Base-by-base conservation (phyloP, 2,797 vertebrate genomes). In the Kryptopterus vitreolus region DNA sequence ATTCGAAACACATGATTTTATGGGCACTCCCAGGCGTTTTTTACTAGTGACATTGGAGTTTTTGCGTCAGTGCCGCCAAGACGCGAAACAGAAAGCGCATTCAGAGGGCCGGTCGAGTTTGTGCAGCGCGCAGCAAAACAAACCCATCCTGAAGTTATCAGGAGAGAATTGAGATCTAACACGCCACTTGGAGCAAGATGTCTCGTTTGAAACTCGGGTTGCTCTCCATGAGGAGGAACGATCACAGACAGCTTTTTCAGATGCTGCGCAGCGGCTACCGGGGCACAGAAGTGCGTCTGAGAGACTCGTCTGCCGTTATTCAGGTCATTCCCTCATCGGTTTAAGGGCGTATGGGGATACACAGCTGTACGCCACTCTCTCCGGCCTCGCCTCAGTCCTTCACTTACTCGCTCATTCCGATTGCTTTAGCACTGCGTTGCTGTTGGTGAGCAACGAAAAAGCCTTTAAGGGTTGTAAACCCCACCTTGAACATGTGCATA, bases 1-100 rank as follows among this genome's bases (percentile, higher is more conserved):
- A 77, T 81, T 84, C 75, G 80, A 82, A 87, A 79, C 82, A 85
- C 26, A 85, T 85, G 82, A 83, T 77, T 57, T 81, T 81, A 78
- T 38, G 66, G 71, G 38, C 59, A 77, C 82, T 81, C 66, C 79
- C 79, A 77, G 35, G 71, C 63, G 43, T 73, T 78, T 31, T 73
- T 78, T 31, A 11, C 68, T 13, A 31, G 13, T 79, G 70, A 76
- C 62, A 79, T 33, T 38, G 10, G 62, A 79, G 65, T 78, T 82
- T n/a, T 78, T 80, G 46, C 73, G 59, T 82, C 77, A 75, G 26
- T 33, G 9, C 31, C 33, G 61, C 70, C 70, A 84, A 78, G 65
- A 78, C 69, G 68, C 57, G 75, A 78, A 70, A 77, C 59, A 22
- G 73, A 82, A 52, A 61, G 71, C 59, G 53, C 35, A 80, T 3